Base-by-base conservation (phyloP, 2,888 invertebrate genomes). In the Trissolcus brochymenae region DNA sequence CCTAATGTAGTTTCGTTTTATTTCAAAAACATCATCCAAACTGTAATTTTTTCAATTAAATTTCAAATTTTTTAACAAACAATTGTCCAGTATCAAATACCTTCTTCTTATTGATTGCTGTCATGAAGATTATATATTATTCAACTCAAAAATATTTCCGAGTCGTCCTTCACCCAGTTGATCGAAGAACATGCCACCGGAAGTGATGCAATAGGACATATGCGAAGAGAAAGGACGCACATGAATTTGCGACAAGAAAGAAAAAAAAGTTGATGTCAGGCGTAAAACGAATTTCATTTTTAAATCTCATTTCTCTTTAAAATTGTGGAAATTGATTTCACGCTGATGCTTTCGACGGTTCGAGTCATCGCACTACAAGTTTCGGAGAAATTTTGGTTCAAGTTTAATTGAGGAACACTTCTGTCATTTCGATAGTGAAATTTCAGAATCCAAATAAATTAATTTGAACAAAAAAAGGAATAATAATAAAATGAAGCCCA, bases 141-240 rank as follows among this genome's bases (percentile, higher is more conserved):
- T 46, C 6, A 49, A 17, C 9, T n/a, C 4, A n/a, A 70, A 55
- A 9, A 76, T 81, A 70, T 80, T 81, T 75, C 62, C 72, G 61
- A 60, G 50, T 57, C 80, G 85, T 84, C 85, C 86, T 87, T 86
- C 85, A 85, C 86, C 85, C 81, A 84, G 74, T 83, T 86, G 80
- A 65, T 78, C 82, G 76, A 82, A 80, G 80, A 83, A 83, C 84
- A 83, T 84, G 78, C 84, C 83, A 65, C 79, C 65, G 77, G 76
- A 73, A 72, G 64, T 82, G 80, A 80, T 79, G 83, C 81, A 84
- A 85, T 80, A 80, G 82, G 81, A 83, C 81, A 81, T 77, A 72
- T 66, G 51, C 19, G 53, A 61, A 16, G 81, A 79, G 81, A 83
- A 83, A 82, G 82, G 81, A 81, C 73, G 65, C 67, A 59, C 61